These are phyloP conservation scores for Nemoura dubitans DNA, from an alignment of 2,888 invertebrate genomes.

Conservation along the genomic window DNA sequence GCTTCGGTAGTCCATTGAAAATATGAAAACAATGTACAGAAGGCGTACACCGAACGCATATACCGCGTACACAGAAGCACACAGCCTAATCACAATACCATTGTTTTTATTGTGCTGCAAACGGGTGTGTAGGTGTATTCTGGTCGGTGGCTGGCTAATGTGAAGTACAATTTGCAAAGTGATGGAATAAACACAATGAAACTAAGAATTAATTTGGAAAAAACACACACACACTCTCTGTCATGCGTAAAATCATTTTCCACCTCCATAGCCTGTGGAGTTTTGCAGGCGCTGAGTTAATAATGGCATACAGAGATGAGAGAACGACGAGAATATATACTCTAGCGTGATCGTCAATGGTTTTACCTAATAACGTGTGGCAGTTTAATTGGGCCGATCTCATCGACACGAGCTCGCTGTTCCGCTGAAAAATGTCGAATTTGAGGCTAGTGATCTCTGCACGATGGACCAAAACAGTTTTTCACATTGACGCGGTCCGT, in stretches of 20 bases:
- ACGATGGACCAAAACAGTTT: neutral
- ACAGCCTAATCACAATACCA: neutral
- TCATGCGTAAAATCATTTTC: no score
- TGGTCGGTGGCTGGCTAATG: neutral
- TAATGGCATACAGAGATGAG: no score
- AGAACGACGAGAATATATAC: no score
- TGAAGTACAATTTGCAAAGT: neutral
- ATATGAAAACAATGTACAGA: neutral
- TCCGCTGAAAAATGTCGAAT: no score
- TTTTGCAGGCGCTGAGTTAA: no score
- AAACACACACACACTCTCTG: neutral
- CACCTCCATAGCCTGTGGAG: neutral
- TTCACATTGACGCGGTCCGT: neutral
- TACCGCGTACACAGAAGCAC: neutral
- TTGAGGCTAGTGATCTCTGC: neutral
- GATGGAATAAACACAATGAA: neutral
- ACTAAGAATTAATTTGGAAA: neutral
- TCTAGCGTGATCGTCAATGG: no score
- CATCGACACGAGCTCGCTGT: no score
- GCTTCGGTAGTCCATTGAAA: slow-evolving; percentile 16
- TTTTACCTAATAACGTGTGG: no score
- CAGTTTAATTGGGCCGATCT: no score
- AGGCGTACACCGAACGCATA: no score
- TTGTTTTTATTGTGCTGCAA: neutral
- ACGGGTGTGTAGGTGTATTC: neutral